Base-by-base conservation (phyloP, 1,140 invertebrate species). In the Caenorhabditis briggsae region DNA sequence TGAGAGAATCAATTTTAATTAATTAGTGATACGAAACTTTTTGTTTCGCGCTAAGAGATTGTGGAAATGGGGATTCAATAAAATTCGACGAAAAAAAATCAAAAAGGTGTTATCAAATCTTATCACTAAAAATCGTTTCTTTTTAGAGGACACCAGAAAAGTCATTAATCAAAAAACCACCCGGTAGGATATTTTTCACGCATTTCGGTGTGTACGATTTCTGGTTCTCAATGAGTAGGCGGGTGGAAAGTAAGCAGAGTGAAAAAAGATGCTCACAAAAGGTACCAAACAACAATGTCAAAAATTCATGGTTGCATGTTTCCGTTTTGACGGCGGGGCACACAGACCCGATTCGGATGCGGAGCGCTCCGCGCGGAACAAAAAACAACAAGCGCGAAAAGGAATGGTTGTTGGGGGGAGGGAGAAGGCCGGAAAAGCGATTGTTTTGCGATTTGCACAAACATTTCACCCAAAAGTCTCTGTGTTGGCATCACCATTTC, bases 281-380 rank as follows among this genome's bases (percentile, higher is more conserved):
- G 70, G 70, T 78, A 41, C 25, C 70, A 78, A 50, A 78, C 70
- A 78, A 78, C 70, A 78, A 78, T 78, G 70, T 78, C 70, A 78
- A 78, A 78, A 78, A 78, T 78, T 46, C 70, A 78, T 78, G 70
- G 70, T 50, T 78, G 70, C 70, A 78, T 78, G 70, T 78, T 78
- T 78, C 70, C 70, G 70, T 78, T 78, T 78, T 78, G 70, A 78
- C 70, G 41, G 43, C 46, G n/a, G 33, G 70, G 46, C 70, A 50
- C 70, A 78, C 14, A 78, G 70, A 78, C 70, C 70, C 70, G 33
- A 78, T 78, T 78, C 70, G 70, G 70, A 61, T 61, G 59, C 43
- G 33, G 70, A 48, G 70, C n/a, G 70, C 70, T 16, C 46, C n/a
- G 46, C 33, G 33, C 33, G 33, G 33, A 33, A 33, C 33, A 33